Conservation (phyloP, 2,113 vertebrate genomes). For the Mesembrinibis cayennensis region DNA sequence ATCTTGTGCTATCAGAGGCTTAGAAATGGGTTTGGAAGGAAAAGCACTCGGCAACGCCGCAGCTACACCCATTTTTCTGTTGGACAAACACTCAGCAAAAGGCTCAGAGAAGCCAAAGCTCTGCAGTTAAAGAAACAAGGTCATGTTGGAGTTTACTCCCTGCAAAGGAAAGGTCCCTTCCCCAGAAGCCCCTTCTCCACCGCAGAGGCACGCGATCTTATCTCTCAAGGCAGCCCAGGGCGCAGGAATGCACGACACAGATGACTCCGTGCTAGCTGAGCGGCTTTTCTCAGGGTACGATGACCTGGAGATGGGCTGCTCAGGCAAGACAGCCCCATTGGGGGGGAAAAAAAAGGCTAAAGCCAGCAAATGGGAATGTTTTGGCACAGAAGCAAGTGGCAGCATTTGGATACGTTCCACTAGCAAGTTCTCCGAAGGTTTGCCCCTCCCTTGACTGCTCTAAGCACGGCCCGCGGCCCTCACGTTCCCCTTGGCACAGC, state of each 20-base stretch:
- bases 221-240: neutral
- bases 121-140: neutral
- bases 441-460: neutral
- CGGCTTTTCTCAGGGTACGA: neutral
- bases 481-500: neutral
- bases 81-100: neutral
- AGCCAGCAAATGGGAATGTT: neutral
- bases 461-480: neutral
- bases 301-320: neutral
- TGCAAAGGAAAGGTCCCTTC: neutral
- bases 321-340: neutral
- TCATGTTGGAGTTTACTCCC: neutral
- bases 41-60: neutral
- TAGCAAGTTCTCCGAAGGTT: neutral
- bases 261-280: neutral
- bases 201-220: neutral
- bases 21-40: neutral
- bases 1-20: neutral
- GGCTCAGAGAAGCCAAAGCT: neutral
- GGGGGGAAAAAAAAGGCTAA: neutral
- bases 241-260: neutral
- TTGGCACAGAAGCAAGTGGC: neutral
- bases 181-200: neutral
- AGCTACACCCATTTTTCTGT: neutral
- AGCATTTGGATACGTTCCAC: neutral